Conservation (phyloP, 2,888 invertebrate genomes). For the Rhingia campestris region DNA sequence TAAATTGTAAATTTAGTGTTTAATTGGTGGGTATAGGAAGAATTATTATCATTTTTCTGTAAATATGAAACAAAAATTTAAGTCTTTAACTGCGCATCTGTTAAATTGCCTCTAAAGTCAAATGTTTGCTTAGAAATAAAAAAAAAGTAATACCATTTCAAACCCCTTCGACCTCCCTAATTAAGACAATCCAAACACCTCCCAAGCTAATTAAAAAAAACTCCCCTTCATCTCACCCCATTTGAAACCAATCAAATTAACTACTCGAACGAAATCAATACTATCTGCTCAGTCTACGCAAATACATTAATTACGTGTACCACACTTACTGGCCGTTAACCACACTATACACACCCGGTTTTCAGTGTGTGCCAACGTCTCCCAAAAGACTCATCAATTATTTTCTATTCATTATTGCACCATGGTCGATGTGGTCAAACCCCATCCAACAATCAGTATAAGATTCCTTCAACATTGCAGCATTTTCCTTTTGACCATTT, state of each 20-base stretch:
- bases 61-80: conserved; percentile 33
- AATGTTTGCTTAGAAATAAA: too few relatives aligned
- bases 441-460: conserved; percentile 4
- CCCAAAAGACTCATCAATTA: conserved; percentile 70
- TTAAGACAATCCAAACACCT: too few relatives aligned
- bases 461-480: conserved; percentile 39
- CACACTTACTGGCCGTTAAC: conserved; percentile 21
- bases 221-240: too few relatives aligned
- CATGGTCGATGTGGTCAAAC: conserved; percentile 60
- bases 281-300: conserved; percentile 17
- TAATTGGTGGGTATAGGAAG: conserved; percentile 46
- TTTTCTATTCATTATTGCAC: conserved; percentile 71
- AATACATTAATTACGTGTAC: conserved; percentile 45
- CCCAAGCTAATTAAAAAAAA: too few relatives aligned
- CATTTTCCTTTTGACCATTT: conserved; percentile 50
- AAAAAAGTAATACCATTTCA: too few relatives aligned
- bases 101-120: background rate
- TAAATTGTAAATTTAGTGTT: conserved; percentile 61
- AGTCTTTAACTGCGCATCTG: background rate
- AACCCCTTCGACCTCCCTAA: too few relatives aligned
- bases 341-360: conserved; percentile 35
- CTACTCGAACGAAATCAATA: conserved; percentile 58
- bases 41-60: conserved; percentile 51
- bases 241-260: conserved; percentile 47
- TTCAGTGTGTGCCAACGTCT: conserved; percentile 50